Percentiles rank a stretch among this genome's conserved stretches.
Evolutionary conservation across 2,888 invertebrate species (phyloP).

Genomic region (Sarcophaga variegata): DNA sequence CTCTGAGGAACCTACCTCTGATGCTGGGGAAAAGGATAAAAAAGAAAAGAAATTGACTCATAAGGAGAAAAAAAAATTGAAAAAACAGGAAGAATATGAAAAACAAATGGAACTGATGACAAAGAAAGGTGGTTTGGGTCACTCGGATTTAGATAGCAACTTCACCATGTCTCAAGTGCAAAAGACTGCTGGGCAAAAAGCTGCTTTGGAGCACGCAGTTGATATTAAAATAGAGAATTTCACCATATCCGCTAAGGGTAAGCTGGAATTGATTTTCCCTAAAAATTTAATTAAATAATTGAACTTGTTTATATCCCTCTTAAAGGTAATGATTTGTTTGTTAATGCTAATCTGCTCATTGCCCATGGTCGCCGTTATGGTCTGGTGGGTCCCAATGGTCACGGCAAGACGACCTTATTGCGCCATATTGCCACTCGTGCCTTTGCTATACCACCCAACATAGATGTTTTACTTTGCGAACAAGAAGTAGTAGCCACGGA

Average conservation of each 20-base stretch:
- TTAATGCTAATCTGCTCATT: conserved; percentile 96
- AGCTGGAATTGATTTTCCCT: conserved; percentile 44
- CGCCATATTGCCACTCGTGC: conserved; percentile 95
- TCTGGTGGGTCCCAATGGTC: conserved; percentile 98
- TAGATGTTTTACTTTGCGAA: conserved; percentile 97
- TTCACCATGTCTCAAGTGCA: conserved; percentile 95
- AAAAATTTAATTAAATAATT: not conserved
- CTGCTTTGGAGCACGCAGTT: conserved; percentile 94
- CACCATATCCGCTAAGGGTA: conserved; percentile 95
- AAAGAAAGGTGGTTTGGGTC: conserved; percentile 93
- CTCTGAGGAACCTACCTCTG: conserved; percentile 56
- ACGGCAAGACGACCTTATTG: conserved; percentile 98
- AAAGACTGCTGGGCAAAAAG: conserved; percentile 89
- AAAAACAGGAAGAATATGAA: conserved; percentile 94
- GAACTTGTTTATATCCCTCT: not conserved
- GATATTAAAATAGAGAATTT: conserved; percentile 99
- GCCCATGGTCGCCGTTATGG: conserved; percentile 97
- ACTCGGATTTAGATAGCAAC: conserved; percentile 94
- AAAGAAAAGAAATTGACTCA: conserved; percentile 91
- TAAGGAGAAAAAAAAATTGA: conserved; percentile 95
- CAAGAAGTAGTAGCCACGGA: conserved; percentile 99
- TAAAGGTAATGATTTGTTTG: conserved; percentile 94
- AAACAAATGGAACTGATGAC: conserved; percentile 92
- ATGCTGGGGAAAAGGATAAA: conserved; percentile 58
- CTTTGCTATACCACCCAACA: conserved; percentile 96